These are phyloP conservation scores for Gobionotothen gibberifrons DNA, from an alignment of 2,797 vertebrate species.

Conservation along the genomic window DNA sequence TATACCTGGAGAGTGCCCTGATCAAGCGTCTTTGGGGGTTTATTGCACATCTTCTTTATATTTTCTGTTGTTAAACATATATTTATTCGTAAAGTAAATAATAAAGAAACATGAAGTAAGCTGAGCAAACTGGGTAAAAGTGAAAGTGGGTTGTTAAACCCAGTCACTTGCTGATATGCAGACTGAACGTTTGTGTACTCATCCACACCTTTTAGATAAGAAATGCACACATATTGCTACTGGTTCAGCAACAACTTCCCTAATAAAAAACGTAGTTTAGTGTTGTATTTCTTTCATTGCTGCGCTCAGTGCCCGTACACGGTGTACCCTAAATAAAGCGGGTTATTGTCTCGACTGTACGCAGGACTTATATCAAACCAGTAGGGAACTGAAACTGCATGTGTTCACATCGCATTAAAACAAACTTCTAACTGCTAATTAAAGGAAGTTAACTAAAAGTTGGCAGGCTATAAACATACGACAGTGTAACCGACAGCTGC, in stretches of 20 bases:
- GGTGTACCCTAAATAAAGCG: background rate
- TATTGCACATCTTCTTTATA: no score
- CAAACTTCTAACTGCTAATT: background rate
- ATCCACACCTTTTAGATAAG: slow-evolving; percentile 8
- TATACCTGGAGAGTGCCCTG: no score
- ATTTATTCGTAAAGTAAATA: no score
- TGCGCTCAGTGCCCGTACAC: background rate
- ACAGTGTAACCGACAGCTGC: background rate
- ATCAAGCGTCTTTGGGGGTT: no score
- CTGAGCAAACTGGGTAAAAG: background rate
- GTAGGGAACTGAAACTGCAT: background rate
- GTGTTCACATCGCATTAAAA: no score
- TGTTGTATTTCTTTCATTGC: background rate
- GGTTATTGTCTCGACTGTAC: background rate
- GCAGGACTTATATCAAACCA: background rate
- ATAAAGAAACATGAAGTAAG: background rate
- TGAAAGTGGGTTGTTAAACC: background rate
- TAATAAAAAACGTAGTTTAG: background rate
- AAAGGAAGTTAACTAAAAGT: background rate
- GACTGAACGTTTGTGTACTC: background rate
- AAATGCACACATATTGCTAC: background rate
- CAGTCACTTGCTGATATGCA: background rate
- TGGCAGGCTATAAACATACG: background rate
- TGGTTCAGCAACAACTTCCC: background rate
- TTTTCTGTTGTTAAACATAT: no score